These are phyloP conservation scores for Ceuthmochares aereus DNA, from an alignment of 2,113 vertebrate species.

Conservation along the genomic window DNA sequence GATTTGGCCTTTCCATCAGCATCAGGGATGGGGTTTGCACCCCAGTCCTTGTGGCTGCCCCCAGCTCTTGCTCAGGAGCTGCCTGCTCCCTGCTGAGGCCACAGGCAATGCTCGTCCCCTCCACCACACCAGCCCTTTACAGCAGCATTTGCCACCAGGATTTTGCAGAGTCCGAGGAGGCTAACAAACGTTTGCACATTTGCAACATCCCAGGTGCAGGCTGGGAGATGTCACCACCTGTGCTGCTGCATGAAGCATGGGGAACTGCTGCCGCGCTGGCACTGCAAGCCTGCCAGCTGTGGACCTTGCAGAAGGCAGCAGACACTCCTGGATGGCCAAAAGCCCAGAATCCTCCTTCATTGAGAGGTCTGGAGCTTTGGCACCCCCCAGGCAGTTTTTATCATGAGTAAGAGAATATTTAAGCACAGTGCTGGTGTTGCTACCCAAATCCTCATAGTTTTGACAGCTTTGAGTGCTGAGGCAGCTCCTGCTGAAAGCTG, in stretches of 20 bases:
- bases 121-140: background rate
- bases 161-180: background rate
- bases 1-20: background rate
- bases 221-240: background rate
- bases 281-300: background rate
- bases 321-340: background rate
- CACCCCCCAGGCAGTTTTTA: background rate
- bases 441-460: background rate
- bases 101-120: rapidly evolving
- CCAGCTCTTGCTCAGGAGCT: background rate
- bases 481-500: background rate
- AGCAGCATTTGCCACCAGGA: background rate
- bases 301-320: background rate
- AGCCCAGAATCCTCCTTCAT: background rate
- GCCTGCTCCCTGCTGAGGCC: background rate
- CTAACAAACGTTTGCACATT: background rate
- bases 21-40: background rate
- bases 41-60: background rate
- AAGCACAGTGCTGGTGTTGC: background rate
- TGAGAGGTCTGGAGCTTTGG: background rate
- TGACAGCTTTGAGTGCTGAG: background rate
- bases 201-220: background rate
- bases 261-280: background rate
- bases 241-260: rapidly evolving
- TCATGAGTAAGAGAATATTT: background rate